phyloP scores from a whole-genome alignment of 2,797 vertebrate genomes.

The Sphenodon punctatus region DNA sequence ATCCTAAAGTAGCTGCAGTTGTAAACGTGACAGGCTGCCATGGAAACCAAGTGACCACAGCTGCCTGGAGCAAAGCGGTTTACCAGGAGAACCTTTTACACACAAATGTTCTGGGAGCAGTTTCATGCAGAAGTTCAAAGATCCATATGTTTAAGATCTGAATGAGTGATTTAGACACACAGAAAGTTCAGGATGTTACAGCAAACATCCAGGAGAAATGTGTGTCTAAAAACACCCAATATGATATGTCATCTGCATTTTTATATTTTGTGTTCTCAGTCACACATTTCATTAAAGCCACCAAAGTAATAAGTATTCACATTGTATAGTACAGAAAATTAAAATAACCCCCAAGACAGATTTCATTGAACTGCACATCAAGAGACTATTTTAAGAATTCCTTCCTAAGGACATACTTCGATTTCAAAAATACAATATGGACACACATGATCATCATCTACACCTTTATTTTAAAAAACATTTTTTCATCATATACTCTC shows the following conservation, averaged over 20 bases:
- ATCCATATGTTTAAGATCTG: no score
- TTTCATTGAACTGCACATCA: conserved; percentile 5
- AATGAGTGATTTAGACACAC: no score
- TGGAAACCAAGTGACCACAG: no score
- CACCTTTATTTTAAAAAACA: background rate
- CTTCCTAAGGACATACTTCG: background rate
- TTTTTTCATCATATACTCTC: background rate
- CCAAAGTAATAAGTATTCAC: background rate
- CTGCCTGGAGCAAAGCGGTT: no score
- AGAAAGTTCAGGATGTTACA: no score
- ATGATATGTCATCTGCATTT: background rate
- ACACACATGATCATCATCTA: background rate
- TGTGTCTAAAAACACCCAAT: no score
- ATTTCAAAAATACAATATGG: background rate
- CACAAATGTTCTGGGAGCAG: no score
- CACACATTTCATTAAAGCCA: background rate
- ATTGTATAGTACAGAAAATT: background rate
- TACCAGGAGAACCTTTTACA: no score
- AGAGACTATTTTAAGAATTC: background rate
- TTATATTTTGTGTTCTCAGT: background rate
- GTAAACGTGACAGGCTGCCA: no score
- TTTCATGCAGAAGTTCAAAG: no score
- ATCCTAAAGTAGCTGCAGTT: no score
- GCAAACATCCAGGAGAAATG: no score
- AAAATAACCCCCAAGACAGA: background rate